Base-by-base conservation (phyloP, 1,140 invertebrate species). In the Uloborus diversus region DNA sequence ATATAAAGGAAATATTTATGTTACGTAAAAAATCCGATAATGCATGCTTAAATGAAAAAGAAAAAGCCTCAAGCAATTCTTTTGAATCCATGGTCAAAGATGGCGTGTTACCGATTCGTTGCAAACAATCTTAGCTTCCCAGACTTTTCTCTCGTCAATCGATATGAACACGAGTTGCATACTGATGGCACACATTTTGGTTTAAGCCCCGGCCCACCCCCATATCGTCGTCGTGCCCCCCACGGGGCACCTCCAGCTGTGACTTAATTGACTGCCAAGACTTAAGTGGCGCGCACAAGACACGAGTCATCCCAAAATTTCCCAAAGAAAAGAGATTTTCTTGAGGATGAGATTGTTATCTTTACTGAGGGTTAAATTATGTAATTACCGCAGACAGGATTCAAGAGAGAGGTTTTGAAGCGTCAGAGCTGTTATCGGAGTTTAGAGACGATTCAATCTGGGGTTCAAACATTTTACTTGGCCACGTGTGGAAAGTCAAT, bases 151-250 rank as follows among this genome's bases (percentile, higher is more conserved):
- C 25, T 25, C n/a, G 32, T 27, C 56, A 30, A 75, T 75, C 70
- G 70, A 75, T 75, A 59, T 51, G 42, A 7, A 75, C 57, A 75
- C 70, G 56, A 75, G 70, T 75, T 75, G 70, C 70, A 75, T 75
- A 75, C 70, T 75, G 70, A 75, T 75, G 70, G 49, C 35, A 75
- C 70, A 75, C 64, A 75, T 75, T 75, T 75, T 62, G 57, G 20
- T 51, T 75, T 75, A 64, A 75, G 70, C 42, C 70, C 59, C 33
- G 32, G 32, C 30, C 51, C 17, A 25, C 33, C 69, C 35, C 32
- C 64, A 64, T 62, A 42, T 64, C 70, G n/a, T 35, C 14, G 27
- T 27, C 37, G 32, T 42, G 33, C 59, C 33, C 57, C 59, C 70
- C 9, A 13, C 17, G 70, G 57, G 33, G 57, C 1, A 25, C 35